Base-by-base conservation (phyloP, 1,140 invertebrate species). In the Sarcophaga bullata region DNA sequence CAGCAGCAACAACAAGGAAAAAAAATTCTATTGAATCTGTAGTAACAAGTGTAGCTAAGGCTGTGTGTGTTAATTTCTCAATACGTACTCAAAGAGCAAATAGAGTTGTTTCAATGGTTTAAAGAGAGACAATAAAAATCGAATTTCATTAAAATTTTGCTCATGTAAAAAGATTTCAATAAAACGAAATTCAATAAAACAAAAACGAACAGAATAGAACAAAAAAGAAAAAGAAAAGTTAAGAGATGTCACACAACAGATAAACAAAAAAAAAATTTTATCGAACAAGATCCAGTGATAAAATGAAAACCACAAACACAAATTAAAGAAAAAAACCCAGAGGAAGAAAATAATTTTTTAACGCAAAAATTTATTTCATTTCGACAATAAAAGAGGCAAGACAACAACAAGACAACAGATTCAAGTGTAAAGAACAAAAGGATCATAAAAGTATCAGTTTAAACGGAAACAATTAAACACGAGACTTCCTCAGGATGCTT, bases 401-500 rank as follows among this genome's bases (percentile, higher is more conserved):
- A 46, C 50, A 52, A 73, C 80, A 83, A 11, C 46, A 81, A 78
- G 76, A 19, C n/a, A 46, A 72, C 52, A 47, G 49, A 17, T 72
- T 54, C 19, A 46, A 62, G 73, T 80, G 25, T 19, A 80, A 15
- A 80, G 80, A 52, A 82, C 50, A 47, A 17, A 58, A 76, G 49
- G 25, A 82, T 62, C 50, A 81, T 54, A 52, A 3, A 83, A 81
- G 73, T 83, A 81, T 80, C 80, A 78, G 37, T 78, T 81, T 81
- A 81, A 82, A 80, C 81, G 83, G 83, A 84, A 84, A 84, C 83
- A 84, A 84, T 84, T 84, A 84, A 82, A 47, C 83, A 84, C 83
- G 76, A 82, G 83, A 84, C 83, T 84, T 84, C 83, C 83, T 82
- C 83, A 84, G 83, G 83, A 84, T 84, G 83, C 83, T 58, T 4